Base-by-base conservation (phyloP, 1,140 invertebrate genomes). In the Pseudachorutes palmiensis region DNA sequence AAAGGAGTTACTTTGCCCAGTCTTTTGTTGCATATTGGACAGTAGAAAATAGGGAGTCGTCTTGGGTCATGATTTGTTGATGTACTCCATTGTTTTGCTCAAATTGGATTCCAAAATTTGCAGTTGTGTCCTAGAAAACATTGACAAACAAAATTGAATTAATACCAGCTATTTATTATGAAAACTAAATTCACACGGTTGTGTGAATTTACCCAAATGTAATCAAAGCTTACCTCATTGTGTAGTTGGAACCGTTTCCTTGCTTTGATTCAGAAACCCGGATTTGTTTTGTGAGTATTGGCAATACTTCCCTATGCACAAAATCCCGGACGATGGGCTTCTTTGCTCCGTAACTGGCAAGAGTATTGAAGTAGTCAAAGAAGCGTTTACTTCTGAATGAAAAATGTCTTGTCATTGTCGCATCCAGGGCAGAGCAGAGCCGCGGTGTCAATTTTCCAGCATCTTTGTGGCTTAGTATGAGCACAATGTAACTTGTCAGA, bases 241-340 rank as follows among this genome's bases (percentile, higher is more conserved):
- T 28, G 22, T 45, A 48, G 24, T 63, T 63, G 9, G 61, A 5
- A 14, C 32, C 61, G 29, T 26, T 63, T 2, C 61, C 61, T 45
- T 63, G 61, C 33, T 63, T 63, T 3, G 61, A 5, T 29, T 63
- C 61, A 22, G 61, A 63, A 63, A 63, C 2, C 24, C 31, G 2
- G 28, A 63, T 29, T n/a, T 63, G 41, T 5, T 41, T 41, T 3
- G 14, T 41, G 2, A 63, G 26, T 2, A 63, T 3, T 14, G 61
- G 61, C 14, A 41, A 5, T 12, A 63, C 26, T 24, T 41, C 33
- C 5, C 24, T 32, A 9, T 63, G n/a, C 3, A 63, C 3, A 45
- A 41, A 63, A 16, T 41, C 31, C 19, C 36, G 26, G 12, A 61
- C 9, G 45, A 12, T 45, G 9, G 61, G 28, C n/a, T 48, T 41